Conservation (phyloP, 2,797 vertebrate species). For the Phrynocephalus vlangalii region DNA sequence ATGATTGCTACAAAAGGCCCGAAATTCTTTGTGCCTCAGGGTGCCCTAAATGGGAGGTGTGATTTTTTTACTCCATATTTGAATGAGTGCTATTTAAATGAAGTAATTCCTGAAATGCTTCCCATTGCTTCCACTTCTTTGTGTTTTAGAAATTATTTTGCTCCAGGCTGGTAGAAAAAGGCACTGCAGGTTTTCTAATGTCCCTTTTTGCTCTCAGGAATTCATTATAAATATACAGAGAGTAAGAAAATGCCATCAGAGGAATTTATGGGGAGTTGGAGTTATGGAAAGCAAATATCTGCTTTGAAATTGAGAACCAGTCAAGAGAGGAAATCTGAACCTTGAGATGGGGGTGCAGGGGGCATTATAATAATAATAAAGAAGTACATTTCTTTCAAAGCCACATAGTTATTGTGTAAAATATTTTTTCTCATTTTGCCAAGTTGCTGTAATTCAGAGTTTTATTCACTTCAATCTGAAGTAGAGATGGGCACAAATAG, state of each 20-base stretch:
- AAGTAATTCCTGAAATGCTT: conserved; percentile 15
- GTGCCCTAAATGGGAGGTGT: conserved; percentile 24
- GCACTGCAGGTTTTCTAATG: neutral
- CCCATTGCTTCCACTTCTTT: neutral
- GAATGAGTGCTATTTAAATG: conserved; percentile 38
- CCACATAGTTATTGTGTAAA: neutral
- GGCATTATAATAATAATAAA: neutral
- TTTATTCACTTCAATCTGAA: neutral
- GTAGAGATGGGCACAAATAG: neutral
- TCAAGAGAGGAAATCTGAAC: neutral
- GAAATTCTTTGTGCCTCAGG: conserved; percentile 26
- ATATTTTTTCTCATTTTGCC: conserved; percentile 9
- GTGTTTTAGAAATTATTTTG: conserved; percentile 11
- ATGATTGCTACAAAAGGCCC: neutral
- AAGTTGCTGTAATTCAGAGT: neutral
- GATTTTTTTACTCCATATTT: conserved; percentile 37
- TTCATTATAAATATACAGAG: conserved; percentile 23
- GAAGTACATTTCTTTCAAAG: neutral
- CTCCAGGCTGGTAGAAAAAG: conserved; percentile 27
- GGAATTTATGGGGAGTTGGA: neutral
- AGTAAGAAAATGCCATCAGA: conserved; percentile 17
- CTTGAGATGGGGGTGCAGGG: neutral
- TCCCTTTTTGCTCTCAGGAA: conserved; percentile 11
- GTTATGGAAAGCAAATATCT: conserved; percentile 5
- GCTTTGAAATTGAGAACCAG: conserved; percentile 19